Conservation (phyloP, 2,113 vertebrate species). For the Guaruba guarouba region DNA sequence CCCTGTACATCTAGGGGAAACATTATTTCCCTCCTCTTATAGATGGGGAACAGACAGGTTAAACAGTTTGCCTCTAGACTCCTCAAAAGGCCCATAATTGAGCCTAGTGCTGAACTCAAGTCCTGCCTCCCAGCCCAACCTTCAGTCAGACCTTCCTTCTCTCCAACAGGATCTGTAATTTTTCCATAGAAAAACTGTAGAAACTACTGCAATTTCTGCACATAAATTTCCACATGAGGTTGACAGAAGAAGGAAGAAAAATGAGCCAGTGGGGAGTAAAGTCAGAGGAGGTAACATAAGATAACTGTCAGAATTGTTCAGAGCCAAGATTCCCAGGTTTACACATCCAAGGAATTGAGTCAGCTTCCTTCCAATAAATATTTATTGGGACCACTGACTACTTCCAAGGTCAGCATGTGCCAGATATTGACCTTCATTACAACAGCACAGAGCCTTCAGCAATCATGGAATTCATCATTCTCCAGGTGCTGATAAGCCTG, state of each 20-base stretch:
- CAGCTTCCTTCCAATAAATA: background rate
- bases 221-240: background rate
- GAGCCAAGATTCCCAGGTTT: background rate
- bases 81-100: background rate
- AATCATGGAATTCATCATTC: background rate
- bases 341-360: background rate
- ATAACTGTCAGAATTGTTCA: background rate
- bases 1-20: background rate
- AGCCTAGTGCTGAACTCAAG: background rate
- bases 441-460: background rate
- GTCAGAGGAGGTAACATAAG: background rate
- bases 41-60: background rate
- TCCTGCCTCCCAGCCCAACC: background rate
- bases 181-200: background rate
- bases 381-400: background rate
- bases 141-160: background rate
- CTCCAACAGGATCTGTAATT: background rate
- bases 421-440: background rate
- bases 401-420: background rate
- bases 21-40: background rate
- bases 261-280: background rate
- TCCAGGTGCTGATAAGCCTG: constrained; percentile 17
- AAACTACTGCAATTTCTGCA: background rate
- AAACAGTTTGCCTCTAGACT: background rate
- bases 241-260: background rate